These are phyloP conservation scores for Opisthograptis luteolata DNA, from an alignment of 2,888 invertebrate species.

Conservation along the genomic window DNA sequence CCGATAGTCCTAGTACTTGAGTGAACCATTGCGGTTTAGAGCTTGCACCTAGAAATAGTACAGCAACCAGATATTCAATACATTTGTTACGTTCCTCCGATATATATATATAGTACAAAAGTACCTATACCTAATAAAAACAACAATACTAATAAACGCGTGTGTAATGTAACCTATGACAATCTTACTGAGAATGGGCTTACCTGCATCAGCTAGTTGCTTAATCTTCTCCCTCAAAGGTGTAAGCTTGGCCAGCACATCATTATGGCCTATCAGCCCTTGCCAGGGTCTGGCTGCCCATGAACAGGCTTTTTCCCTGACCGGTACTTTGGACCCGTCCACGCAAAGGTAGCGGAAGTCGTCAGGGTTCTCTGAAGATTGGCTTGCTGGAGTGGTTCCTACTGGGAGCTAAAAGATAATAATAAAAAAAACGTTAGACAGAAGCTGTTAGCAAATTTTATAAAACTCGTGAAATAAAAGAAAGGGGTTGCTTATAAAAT, in stretches of 20 bases:
- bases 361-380: conserved; percentile 86
- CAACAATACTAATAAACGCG: too few species aligned
- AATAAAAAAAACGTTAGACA: too few species aligned
- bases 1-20: conserved; percentile 81
- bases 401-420: conserved; percentile 84
- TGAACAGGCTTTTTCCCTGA: conserved; percentile 87
- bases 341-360: conserved; percentile 91
- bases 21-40: conserved; percentile 68
- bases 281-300: conserved; percentile 96
- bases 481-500: too few species aligned
- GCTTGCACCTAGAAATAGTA: conserved; percentile 48
- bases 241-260: conserved; percentile 78
- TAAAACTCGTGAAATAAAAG: neutral
- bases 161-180: too few species aligned
- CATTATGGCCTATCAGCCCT: conserved; percentile 88
- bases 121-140: too few species aligned
- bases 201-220: conserved; percentile 78
- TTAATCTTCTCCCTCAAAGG: conserved; percentile 83
- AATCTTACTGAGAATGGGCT: conserved; percentile 33
- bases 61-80: neutral
- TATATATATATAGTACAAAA: too few species aligned
- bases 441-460: too few species aligned
- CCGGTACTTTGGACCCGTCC: conserved; percentile 88
- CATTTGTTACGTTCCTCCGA: too few species aligned
- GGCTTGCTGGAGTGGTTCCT: conserved; percentile 81